Evolutionary conservation across 2,888 invertebrate genomes (phyloP), one percentile per base, ranked within the genome.

Genomic region (Gastrophysa polygoni): DNA sequence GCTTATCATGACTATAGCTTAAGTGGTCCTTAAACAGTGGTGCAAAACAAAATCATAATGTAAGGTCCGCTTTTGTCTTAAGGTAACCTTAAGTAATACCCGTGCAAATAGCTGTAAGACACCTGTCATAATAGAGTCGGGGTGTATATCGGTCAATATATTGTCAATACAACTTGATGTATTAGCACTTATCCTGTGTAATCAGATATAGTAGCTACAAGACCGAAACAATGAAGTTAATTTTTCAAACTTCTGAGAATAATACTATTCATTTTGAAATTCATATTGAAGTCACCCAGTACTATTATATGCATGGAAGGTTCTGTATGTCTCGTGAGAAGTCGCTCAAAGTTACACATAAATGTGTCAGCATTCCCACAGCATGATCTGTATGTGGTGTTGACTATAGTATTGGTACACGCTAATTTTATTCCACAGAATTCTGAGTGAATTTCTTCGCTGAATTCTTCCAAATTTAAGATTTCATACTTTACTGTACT

Each of bases 401-500:
- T 32, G 32, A 32, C 8, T 32, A 32, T 5, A 32, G 32, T 32
- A 32, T 32, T 8, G 2, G 32, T 32, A 32, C 32, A 10, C 6
- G 18, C 17, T 46, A 17, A 46, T 17, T 46, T 18, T 16, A 46
- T 46, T 17, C 46, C 46, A 18, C 18, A 47, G 47, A 47, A 47
- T 46, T 46, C 46, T 46, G 46, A 46, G 46, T 46, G 46, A 46
- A 46, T 17, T 47, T 47, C 47, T 10, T 47, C 20, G 20, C n/a
- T 47, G 20, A 52, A 52, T 52, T 52, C 3, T 32, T 32, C n/a
- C n/a, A n/a, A n/a, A n/a, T n/a, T n/a, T n/a, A n/a, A n/a, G n/a
- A n/a, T n/a, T n/a, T n/a, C n/a, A n/a, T n/a, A n/a, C n/a, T n/a
- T n/a, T n/a, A n/a, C n/a, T n/a, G n/a, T n/a, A n/a, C n/a, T n/a